Base-by-base conservation (phyloP, 2,113 vertebrate species). In the Buteo buteo region DNA sequence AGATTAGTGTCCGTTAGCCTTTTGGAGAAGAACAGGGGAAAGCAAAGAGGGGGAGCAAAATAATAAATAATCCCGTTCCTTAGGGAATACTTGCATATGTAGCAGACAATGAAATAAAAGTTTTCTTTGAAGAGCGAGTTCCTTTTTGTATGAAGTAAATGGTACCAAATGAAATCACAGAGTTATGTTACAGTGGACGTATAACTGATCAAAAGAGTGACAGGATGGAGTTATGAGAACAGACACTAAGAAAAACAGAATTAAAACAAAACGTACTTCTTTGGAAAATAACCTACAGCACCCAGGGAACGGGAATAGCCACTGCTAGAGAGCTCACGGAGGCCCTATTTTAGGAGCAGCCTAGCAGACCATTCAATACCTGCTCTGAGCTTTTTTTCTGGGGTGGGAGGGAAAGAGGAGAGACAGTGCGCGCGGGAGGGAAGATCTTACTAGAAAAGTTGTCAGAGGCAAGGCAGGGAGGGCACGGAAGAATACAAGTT, bases 1-100 rank as follows among this genome's bases (percentile, higher is more conserved):
- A 95, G 96, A 96, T 95, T 96, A 95, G 90, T 96, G 94, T 96
- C 97, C 96, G 97, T 97, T 97, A 97, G 95, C 97, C 97, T 98
- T 97, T 96, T 95, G 94, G 95, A 94, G 85, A 91, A 94, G 91
- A 84, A 64, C 3, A 13, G 78, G 88, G 72, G 76, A 85, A 93
- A 91, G 93, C 67, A 77, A 93, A 94, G 77, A 91, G 70, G 47
- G 73, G 74, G 77, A 96, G 79, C 0, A 5, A 94, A 92, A 97
- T 94, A 97, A 95, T 95, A 97, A 98, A 94, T 92, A 97, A 97
- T 76, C 19, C 64, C 2, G 3, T 36, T 90, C 94, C 90, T 73
- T 25, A 36, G 93, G 89, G 93, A 95, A 95, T 95, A 72, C 78
- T 96, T 81, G 92, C 84, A 91, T 90, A 93, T 80, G 88, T 66